Conservation (phyloP, 2,797 vertebrate species). For the Glyptemys insculpta region DNA sequence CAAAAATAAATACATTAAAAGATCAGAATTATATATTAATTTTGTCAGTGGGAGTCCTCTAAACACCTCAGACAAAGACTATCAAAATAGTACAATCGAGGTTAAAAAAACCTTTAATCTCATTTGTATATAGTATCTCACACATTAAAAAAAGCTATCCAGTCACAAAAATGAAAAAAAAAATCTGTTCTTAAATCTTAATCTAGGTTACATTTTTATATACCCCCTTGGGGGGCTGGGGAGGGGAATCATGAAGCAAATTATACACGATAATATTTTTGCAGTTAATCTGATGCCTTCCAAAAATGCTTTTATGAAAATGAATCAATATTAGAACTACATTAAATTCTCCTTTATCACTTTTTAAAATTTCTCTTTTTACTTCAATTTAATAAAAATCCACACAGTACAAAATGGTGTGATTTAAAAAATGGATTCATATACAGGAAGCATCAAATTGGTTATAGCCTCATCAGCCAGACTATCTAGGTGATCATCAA, state of each 20-base stretch:
- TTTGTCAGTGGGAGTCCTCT: background rate
- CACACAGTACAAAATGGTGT: background rate
- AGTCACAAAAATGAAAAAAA: conserved; percentile 7
- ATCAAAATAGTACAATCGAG: background rate
- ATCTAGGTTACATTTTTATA: conserved; percentile 30
- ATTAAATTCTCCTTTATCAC: conserved; percentile 6
- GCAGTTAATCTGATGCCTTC: conserved; percentile 7
- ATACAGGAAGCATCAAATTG: background rate
- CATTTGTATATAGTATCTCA: background rate
- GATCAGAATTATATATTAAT: background rate
- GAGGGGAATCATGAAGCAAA: conserved; percentile 34
- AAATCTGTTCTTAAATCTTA: background rate
- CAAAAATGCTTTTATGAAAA: conserved; percentile 50
- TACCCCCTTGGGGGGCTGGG: background rate
- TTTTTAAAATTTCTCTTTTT: conserved; percentile 28
- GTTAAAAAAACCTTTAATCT: background rate
- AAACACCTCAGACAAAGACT: background rate
- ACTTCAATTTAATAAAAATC: conserved; percentile 4
- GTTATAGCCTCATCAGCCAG: background rate
- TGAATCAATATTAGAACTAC: conserved; percentile 21
- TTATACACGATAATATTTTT: conserved; percentile 42
- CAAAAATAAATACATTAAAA: background rate
- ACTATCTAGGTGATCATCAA: background rate
- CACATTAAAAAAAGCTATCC: background rate
- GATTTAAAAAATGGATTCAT: conserved; percentile 13